Evolutionary conservation across 2,888 invertebrate genomes (phyloP).

Genomic region (Diarsia rubi): DNA sequence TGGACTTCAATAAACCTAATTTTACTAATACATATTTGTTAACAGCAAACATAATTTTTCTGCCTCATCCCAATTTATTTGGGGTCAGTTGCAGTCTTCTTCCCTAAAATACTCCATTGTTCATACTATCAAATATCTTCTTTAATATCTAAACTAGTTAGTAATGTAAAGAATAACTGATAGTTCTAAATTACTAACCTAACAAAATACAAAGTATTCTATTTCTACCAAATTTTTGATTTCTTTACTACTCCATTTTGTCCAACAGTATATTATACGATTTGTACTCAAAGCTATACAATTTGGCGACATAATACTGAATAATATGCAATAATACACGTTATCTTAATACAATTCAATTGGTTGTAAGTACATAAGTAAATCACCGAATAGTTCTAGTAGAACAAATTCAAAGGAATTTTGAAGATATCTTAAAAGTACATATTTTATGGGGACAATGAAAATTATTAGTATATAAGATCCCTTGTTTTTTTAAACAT

Average conservation of each 20-base stretch:
- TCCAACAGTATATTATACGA: conserved; percentile 34
- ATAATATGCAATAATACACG: conserved; percentile 70
- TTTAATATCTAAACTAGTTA: conserved; percentile 56
- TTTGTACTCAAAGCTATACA: conserved; percentile 68
- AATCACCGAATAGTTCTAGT: conserved; percentile 21
- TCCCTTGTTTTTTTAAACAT: background rate
- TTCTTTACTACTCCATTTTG: conserved; percentile 42
- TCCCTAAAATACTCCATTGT: background rate
- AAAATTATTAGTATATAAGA: conserved; percentile 35
- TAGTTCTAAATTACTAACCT: conserved; percentile 25
- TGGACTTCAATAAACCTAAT: conserved; percentile 12
- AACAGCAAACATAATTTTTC: background rate
- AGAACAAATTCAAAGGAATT: conserved; percentile 41
- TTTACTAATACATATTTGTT: background rate
- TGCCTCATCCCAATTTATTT: background rate
- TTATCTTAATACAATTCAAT: conserved; percentile 47
- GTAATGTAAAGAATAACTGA: conserved; percentile 62
- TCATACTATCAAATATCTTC: conserved; percentile 58
- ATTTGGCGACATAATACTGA: conserved; percentile 79
- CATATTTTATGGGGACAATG: conserved; percentile 28
- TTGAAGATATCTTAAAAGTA: conserved; percentile 28
- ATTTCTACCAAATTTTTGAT: background rate
- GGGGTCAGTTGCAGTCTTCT: background rate
- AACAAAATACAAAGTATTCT: background rate
- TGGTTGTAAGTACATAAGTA: conserved; percentile 40